Evolutionary conservation across 2,113 vertebrate genomes (phyloP).

Genomic region (Otocyon megalotis): DNA sequence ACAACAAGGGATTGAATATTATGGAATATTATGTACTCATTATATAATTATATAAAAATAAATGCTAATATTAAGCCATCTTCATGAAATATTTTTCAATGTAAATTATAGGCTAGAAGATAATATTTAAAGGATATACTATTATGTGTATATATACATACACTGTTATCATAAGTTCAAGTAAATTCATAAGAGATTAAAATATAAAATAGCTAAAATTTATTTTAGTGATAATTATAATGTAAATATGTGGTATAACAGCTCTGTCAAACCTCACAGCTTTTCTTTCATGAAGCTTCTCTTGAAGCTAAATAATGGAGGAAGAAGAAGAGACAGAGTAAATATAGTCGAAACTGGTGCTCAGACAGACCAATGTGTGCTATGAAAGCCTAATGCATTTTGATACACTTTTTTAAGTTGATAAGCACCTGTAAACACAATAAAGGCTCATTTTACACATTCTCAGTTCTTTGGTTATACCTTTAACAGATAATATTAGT

Average conservation of each 20-base stretch:
- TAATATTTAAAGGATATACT: not conserved
- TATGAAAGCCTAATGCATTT: not conserved
- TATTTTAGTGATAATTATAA: not conserved
- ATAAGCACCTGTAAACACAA: not conserved
- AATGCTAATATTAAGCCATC: not conserved
- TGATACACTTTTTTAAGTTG: not conserved
- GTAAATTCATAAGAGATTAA: not conserved
- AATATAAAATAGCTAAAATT: not conserved
- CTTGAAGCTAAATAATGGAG: not conserved
- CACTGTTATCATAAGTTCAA: not conserved
- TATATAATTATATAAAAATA: not conserved
- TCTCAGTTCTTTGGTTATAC: not conserved
- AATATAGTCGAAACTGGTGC: not conserved
- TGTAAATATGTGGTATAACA: not conserved
- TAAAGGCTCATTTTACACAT: not conserved
- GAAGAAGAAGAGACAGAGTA: not conserved
- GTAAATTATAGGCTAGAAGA: not conserved
- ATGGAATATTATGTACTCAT: not conserved
- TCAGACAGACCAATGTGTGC: not conserved
- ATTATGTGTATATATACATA: not conserved
- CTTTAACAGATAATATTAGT: not conserved
- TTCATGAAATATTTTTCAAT: not conserved
- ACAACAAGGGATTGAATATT: not conserved
- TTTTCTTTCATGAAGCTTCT: slow-evolving; percentile 16
- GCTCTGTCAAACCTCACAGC: not conserved